Percentiles rank a stretch among this genome's conserved stretches.
Evolutionary conservation across 2,113 vertebrate species (phyloP).

Genomic region (Desmodus rotundus): DNA sequence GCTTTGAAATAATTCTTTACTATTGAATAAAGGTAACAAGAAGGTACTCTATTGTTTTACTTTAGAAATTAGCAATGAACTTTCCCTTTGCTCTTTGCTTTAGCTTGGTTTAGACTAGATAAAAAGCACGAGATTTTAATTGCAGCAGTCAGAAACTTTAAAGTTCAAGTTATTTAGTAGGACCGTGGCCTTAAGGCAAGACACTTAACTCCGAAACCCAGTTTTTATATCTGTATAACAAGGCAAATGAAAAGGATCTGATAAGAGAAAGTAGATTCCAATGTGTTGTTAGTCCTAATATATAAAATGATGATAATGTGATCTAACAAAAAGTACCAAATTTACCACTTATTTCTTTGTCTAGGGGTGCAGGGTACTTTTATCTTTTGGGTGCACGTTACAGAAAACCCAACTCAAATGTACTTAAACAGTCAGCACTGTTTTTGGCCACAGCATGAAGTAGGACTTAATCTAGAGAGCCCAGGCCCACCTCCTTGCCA

Average conservation of each 20-base stretch:
- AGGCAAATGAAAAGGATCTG: not conserved
- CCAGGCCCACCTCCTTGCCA: not conserved
- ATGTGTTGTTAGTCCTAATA: not conserved
- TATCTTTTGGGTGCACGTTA: not conserved
- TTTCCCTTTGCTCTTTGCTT: not conserved
- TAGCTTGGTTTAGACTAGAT: not conserved
- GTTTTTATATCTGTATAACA: not conserved
- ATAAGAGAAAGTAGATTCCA: not conserved
- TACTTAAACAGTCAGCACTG: not conserved
- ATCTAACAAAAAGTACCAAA: not conserved
- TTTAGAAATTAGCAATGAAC: not conserved
- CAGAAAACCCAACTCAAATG: not conserved
- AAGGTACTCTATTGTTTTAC: not conserved
- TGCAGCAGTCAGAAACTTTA: not conserved
- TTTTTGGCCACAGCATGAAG: not conserved
- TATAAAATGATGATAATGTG: not conserved
- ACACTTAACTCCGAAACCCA: not conserved
- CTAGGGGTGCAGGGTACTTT: not conserved
- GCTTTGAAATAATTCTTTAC: not conserved
- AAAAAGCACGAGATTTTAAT: not conserved
- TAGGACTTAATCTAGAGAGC: not conserved
- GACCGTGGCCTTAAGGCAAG: not conserved
- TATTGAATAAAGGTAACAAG: not conserved
- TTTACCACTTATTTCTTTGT: not conserved
- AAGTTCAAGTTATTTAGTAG: not conserved